Base-by-base conservation (phyloP, 2,797 vertebrate genomes). In the Eupleurogrammus muticus region DNA sequence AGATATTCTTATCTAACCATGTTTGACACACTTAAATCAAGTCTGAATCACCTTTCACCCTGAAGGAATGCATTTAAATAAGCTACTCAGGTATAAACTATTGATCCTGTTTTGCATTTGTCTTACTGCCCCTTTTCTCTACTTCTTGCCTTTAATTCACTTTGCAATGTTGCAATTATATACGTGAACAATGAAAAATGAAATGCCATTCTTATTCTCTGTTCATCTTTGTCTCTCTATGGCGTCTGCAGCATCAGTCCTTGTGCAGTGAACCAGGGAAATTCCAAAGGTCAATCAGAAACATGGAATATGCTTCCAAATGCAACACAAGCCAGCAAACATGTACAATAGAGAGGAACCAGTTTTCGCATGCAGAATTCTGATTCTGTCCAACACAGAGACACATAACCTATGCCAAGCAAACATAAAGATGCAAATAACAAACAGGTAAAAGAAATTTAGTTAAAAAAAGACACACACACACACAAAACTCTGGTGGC, bases 201-300 rank as follows among this genome's bases (percentile, higher is more conserved):
- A 51, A 20, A 58, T 70, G 73, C 44, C 4, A 0, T 69, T 52
- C 59, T 61, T 7, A 23, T 14, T 55, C 46, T 32, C 8, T 48
- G 0, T 42, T 3, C 5, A 3, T 20, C 16, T 51, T 24, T n/a
- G 11, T 16, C 44, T 50, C 5, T n/a, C 28, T 42, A 35, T 40
- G 3, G 9, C 10, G 21, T 28, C 60, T 52, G 20, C 23, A 55
- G 28, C 28, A 28, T 3, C 28, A 28, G 28, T 6, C n/a, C n/a
- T n/a, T 34, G 78, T 49, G 68, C 17, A 20, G 53, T 11, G 0
- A 47, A 34, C 58, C 34, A 23, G 79, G 78, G 63, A 71, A 78
- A 66, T 72, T 86, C 70, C 70, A 87, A 83, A 86, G 86, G 87
- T 88, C 80, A 87, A 62, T 70, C 53, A 68, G 55, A 79, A 77